Evolutionary conservation across 2,797 vertebrate species (phyloP).

Genomic region (Myotis vivesi): DNA sequence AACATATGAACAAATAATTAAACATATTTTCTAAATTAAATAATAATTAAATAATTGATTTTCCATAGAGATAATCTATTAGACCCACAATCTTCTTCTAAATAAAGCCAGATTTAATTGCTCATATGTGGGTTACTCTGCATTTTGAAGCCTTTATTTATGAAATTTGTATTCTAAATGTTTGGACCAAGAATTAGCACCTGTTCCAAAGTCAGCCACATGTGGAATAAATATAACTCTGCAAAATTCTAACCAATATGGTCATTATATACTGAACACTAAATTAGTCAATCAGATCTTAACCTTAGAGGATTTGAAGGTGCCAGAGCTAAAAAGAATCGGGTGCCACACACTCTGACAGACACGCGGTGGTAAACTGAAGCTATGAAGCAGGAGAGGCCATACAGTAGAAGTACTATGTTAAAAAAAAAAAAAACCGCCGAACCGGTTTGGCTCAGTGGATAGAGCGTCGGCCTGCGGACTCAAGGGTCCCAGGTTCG

Average conservation of each 20-base stretch:
- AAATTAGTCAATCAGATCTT: neutral
- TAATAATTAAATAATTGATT: slow-evolving; percentile 15
- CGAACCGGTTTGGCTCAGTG: too few species aligned
- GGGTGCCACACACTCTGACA: neutral
- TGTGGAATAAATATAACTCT: neutral
- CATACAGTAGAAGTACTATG: neutral
- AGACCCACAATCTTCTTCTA: neutral
- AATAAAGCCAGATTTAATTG: neutral
- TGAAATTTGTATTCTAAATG: slow-evolving; percentile 27
- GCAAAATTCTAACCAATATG: slow-evolving; percentile 24
- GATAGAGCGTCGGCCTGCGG: too few species aligned
- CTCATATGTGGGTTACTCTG: neutral
- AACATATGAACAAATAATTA: slow-evolving; percentile 11
- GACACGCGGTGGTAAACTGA: neutral
- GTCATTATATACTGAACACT: neutral
- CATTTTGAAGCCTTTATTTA: neutral
- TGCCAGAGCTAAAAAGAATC: neutral
- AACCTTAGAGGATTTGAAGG: neutral
- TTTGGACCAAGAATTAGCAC: neutral
- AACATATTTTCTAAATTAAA: slow-evolving; percentile 15
- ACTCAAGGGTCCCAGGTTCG: too few species aligned
- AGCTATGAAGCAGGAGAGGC: neutral
- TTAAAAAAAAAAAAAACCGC: neutral
- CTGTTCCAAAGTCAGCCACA: neutral
- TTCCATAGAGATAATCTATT: neutral